Base-by-base conservation (phyloP, 2,113 vertebrate genomes). In the Hucho hucho region DNA sequence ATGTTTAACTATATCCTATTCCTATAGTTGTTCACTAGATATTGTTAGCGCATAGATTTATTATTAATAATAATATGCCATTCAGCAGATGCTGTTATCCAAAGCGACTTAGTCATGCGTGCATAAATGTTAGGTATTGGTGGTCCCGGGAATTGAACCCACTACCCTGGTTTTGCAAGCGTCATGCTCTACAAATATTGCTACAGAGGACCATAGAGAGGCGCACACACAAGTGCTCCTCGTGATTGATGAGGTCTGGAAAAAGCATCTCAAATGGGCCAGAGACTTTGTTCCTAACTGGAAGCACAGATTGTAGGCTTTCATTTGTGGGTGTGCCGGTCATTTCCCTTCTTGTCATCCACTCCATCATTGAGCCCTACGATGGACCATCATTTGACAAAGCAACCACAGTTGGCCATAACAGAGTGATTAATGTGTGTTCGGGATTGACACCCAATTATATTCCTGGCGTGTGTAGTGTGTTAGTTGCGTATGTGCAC, bases 221-320 rank as follows among this genome's bases (percentile, higher is more conserved):
- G 7, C 4, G 20, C 1, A 11, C 61, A 73, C 58, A 75, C 70
- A 72, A 4, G 28, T n/a, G 65, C 56, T 75, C 64, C 49, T 71
- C 49, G 66, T 69, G 72, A 74, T 69, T 37, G 73, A 82, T 69
- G 76, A 83, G 59, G 74, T 76, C 32, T 88, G 83, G 88, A 82
- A 87, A 87, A 84, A 75, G 63, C 69, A 73, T 84, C 71, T 74
- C 67, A 59, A 85, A 75, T 32, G 5, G 5, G 78, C 73, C 79
- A 83, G 73, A 78, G 63, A 59, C 81, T 82, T 76, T 80, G 76
- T 80, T 79, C 24, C 74, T 12, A 37, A 53, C 49, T 53, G 16
- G 49, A 53, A 53, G 16, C 37, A 43, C 9, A 53, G 49, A 53
- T 53, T 16, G 16, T 43, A 81, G 59, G 65, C 61, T 78, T 65